Conservation (phyloP, 1,140 invertebrate species). For the Panagrolaimus sp. region DNA sequence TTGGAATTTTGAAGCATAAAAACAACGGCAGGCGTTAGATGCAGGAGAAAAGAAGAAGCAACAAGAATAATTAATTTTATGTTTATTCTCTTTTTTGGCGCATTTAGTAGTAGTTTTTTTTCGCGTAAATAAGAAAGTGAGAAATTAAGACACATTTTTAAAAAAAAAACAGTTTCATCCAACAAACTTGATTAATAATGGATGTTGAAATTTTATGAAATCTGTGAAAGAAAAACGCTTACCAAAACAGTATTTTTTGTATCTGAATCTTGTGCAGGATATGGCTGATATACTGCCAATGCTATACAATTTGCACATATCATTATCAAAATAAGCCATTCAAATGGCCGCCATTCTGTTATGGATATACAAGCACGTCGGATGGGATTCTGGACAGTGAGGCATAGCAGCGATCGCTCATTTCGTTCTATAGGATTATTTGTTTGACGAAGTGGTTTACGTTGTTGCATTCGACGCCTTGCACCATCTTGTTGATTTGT, state of each 20-base stretch:
- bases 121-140: too few relatives aligned
- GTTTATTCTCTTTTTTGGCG: too few relatives aligned
- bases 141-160: too few relatives aligned
- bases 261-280: constrained; percentile 91
- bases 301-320: constrained; percentile 99
- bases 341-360: constrained; percentile 98
- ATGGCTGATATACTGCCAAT: constrained; percentile 93
- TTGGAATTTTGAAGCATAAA: too few relatives aligned
- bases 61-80: too few relatives aligned
- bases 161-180: too few relatives aligned
- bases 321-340: constrained; percentile 95
- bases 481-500: constrained; percentile 43
- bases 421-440: constrained; percentile 65
- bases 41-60: too few relatives aligned
- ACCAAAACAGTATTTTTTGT: constrained; percentile 60
- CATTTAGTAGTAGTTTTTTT: too few relatives aligned
- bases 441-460: constrained; percentile 50
- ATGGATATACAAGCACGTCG: constrained; percentile 88
- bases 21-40: too few relatives aligned
- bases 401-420: constrained; percentile 80
- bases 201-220: too few relatives aligned
- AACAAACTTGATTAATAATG: too few relatives aligned
- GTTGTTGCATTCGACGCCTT: constrained; percentile 43
- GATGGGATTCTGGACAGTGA: constrained; percentile 84
- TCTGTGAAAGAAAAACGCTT: constrained; percentile 14